Evolutionary conservation across 2,113 vertebrate species (phyloP), one percentile per base, ranked within the genome.

Genomic region (rabbit (Oryctolagus cuniculus)): DNA sequence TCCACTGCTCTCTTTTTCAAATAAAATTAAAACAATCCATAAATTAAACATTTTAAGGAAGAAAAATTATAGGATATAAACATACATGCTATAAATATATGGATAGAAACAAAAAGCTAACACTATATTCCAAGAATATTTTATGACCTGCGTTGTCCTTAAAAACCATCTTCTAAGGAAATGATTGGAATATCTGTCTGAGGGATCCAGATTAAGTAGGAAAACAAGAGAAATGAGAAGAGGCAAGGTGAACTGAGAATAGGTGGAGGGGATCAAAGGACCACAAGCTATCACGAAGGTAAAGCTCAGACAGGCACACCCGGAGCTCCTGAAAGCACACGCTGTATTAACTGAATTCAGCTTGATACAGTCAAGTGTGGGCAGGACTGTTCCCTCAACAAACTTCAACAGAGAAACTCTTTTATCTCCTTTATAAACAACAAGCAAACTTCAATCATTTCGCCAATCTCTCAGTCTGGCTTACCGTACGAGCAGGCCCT

Each of bases 111-210:
- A 89, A 88, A 92, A 84, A 79, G 49, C 5, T 66, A 90, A 75
- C 3, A 75, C 3, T 87, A 29, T 51, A 84, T 75, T 87, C 34
- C 66, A 92, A 92, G 27, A 44, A 53, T 63, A 17, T 38, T 82
- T 84, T 87, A 87, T 73, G 86, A 72, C 15, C 22, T 90, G 51
- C 12, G 75, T 91, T 51, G 4, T 74, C 51, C 55, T 94, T 95
- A 34, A 92, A 83, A 89, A 74, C 75, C 69, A 10, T 9, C 38
- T 64, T 75, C 72, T 79, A 92, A 75, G 13, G 87, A 96, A 96
- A 81, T 51, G 69, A 78, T 0, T 78, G 3, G 55, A 64, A 36
- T 21, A 86, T 25, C 29, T 77, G 69, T 78, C 22, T 22, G 91
- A 72, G 53, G 49, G 75, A 74, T 82, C n/a, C 38, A 83, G 58